Conservation (phyloP, 2,888 invertebrate genomes). For the Cenopis cana region DNA sequence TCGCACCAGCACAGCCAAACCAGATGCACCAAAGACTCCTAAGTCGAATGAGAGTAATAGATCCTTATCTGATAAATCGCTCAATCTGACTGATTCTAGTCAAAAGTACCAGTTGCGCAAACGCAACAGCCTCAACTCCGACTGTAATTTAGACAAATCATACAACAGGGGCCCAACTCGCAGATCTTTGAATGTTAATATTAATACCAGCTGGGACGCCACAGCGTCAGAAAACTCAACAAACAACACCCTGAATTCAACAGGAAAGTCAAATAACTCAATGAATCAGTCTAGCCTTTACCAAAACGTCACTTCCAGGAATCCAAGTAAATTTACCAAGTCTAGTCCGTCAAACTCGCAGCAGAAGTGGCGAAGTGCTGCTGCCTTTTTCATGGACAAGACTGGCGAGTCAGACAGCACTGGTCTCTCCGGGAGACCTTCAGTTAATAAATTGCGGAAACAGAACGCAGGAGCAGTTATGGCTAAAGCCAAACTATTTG, state of each 20-base stretch:
- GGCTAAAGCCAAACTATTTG: conserved; percentile 91
- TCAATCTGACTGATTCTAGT: conserved; percentile 40
- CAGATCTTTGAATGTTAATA: conserved; percentile 41
- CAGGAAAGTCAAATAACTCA: conserved; percentile 60
- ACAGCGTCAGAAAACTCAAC: conserved; percentile 65
- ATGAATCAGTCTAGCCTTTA: conserved; percentile 57
- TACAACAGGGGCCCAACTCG: conserved; percentile 37
- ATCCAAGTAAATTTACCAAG: conserved; percentile 55
- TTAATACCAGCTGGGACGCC: conserved; percentile 64
- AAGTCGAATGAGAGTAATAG: conserved; percentile 41
- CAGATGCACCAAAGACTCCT: conserved; percentile 60
- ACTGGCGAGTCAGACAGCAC: conserved; percentile 75
- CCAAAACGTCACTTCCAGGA: conserved; percentile 61
- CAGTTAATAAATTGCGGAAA: conserved; percentile 88
- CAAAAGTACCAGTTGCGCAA: conserved; percentile 45
- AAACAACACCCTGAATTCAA: conserved; percentile 64
- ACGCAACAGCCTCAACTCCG: conserved; percentile 43
- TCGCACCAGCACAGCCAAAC: conserved; percentile 70
- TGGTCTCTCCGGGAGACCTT: conserved; percentile 87
- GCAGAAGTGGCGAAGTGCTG: conserved; percentile 84
- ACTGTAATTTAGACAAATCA: conserved; percentile 42
- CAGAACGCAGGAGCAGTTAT: conserved; percentile 93
- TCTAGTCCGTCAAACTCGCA: conserved; percentile 62
- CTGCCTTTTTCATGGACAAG: conserved; percentile 82
- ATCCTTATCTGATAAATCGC: conserved; percentile 40